Evolutionary conservation across 2,888 invertebrate species (phyloP).

Genomic region (Hemaris fuciformis): DNA sequence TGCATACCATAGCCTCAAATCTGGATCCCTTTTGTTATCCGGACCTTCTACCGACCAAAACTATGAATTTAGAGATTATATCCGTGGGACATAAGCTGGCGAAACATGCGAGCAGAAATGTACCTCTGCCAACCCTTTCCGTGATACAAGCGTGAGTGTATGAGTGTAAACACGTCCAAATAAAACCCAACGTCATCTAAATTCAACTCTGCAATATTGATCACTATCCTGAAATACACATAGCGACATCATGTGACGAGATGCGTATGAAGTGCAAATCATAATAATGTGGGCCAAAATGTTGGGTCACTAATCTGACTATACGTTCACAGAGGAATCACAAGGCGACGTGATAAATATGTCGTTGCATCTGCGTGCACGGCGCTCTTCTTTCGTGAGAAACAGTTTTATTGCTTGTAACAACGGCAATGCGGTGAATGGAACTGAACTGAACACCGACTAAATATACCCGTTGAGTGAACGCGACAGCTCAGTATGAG

Average conservation of each 20-base stretch:
- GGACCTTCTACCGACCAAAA: too few species aligned
- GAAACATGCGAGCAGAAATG: too few species aligned
- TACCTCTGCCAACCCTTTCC: too few species aligned
- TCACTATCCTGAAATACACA: neutral
- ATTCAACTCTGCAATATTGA: neutral
- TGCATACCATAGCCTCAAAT: too few species aligned
- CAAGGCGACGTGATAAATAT: neutral
- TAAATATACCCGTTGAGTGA: neutral
- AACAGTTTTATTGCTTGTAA: conserved; percentile 1
- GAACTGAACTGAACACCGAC: neutral
- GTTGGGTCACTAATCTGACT: neutral
- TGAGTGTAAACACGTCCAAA: neutral
- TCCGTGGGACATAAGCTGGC: too few species aligned
- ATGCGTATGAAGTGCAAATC: conserved; percentile 1
- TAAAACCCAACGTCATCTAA: neutral
- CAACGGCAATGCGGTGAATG: neutral
- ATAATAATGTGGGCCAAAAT: conserved; percentile 5
- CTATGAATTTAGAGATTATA: too few species aligned
- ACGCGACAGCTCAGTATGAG: neutral
- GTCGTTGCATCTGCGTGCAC: neutral
- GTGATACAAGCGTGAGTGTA: too few species aligned
- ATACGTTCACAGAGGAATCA: neutral
- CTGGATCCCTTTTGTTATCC: too few species aligned
- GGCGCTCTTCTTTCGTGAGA: neutral
- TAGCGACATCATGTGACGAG: neutral